Base-by-base conservation (phyloP, 2,888 invertebrate species). In the Phlogophora meticulosa region DNA sequence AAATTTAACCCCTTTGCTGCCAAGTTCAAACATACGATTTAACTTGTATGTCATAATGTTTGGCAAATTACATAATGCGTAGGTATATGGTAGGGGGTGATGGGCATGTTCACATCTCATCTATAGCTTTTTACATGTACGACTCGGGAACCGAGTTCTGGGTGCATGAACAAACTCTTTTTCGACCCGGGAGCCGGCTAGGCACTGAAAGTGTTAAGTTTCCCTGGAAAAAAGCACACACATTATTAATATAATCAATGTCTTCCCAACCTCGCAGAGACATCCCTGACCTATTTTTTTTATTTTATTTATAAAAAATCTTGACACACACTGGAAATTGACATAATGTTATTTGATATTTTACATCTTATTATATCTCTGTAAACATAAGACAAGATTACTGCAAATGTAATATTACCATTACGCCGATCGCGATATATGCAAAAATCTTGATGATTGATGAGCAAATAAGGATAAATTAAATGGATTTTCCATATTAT, bases 381-480 rank as follows among this genome's bases (percentile, higher is more conserved):
- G 45, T 22, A 32, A 63, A 63, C 17, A 40, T 32, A 52, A 46
- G 7, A 22, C 32, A 10, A 42, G 4, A 22, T 22, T 11, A 1
- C 38, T 4, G 36, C 5, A 49, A 43, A 49, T 24, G 9, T 22
- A 38, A 45, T 55, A 43, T 68, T 61, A 57, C 42, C 42, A 53
- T 61, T 48, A 53, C 15, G 4, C 4, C 17, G 36, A 56, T 64
- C 49, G 1, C 32, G 38, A 13, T 28, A 4, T 28, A 28, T 5
- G 28, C 5, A 4, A 28, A 28, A 5, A 28, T 28, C 5, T 28
- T 28, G 28, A 5, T 28, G 28, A 28, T 17, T 64, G 24, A 48
- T 53, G 9, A 43, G 36, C 9, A 40, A 10, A 51, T 28, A 13
- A 61, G 34, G 52, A 61, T 56, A 32, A 46, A 59, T 48, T 4